These are phyloP conservation scores for Ephestia elutella DNA, from an alignment of 1,140 invertebrate genomes.

Conservation along the genomic window DNA sequence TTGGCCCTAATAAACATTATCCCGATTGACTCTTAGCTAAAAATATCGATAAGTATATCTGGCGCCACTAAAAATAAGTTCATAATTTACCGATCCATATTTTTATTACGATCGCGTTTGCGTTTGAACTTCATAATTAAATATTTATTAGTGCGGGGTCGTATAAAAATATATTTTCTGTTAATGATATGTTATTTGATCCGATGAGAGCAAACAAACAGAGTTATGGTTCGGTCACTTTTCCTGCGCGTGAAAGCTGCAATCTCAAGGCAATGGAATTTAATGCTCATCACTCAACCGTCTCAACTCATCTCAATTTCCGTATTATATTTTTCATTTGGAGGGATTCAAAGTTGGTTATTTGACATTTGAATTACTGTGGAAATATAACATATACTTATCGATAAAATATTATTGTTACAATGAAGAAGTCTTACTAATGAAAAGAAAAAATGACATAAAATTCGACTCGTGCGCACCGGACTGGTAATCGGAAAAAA, in stretches of 20 bases:
- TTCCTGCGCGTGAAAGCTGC: neutral
- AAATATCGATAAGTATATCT: neutral
- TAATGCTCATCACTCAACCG: neutral
- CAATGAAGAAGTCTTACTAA: neutral
- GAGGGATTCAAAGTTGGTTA: neutral
- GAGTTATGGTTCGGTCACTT: neutral
- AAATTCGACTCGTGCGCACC: neutral
- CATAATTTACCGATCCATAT: neutral
- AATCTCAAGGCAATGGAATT: neutral
- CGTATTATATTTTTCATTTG: neutral
- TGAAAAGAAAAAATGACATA: too few species aligned
- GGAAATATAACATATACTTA: neutral
- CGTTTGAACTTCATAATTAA: neutral
- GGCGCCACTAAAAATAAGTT: neutral
- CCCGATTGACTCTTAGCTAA: neutral
- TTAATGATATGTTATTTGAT: neutral
- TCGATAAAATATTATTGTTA: neutral
- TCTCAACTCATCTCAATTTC: neutral
- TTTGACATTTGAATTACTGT: neutral
- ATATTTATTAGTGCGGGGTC: neutral
- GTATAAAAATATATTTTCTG: neutral
- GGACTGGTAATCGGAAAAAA: neutral
- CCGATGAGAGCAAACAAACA: slow-evolving; percentile 1
- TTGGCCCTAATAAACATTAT: neutral
- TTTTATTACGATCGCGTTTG: neutral